These are phyloP conservation scores for Tachina lurida DNA, from an alignment of 2,888 invertebrate species.

Conservation along the genomic window DNA sequence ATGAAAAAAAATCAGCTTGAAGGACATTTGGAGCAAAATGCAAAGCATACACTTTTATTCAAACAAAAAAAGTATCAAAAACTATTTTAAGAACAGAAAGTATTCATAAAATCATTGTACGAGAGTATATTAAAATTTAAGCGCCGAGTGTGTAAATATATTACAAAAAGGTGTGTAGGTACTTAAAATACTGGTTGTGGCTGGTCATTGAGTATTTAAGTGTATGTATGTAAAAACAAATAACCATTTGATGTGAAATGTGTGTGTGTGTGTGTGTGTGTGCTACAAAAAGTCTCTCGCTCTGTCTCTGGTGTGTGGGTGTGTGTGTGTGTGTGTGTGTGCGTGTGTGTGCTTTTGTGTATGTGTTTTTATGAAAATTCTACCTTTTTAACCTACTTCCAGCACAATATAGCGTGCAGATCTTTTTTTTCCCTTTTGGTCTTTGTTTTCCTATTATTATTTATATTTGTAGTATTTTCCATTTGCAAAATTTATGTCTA, in stretches of 20 bases:
- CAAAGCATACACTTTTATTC: not conserved
- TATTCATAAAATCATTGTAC: not conserved
- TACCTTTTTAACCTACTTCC: slow-evolving; percentile 70
- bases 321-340: not conserved
- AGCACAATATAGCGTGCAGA: slow-evolving; percentile 63
- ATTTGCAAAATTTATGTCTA: slow-evolving; percentile 1
- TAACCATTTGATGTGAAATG: not conserved
- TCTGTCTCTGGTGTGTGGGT: not conserved
- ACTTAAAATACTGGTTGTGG: slow-evolving; percentile 9
- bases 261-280: not conserved
- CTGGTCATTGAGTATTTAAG: slow-evolving; percentile 33
- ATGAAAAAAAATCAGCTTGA: slow-evolving; percentile 48
- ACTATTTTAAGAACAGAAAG: slow-evolving; percentile 16
- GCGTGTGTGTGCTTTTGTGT: not conserved
- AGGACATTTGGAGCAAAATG: slow-evolving; percentile 42
- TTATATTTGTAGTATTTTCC: slow-evolving; percentile 3
- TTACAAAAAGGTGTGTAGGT: not conserved
- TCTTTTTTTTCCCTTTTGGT: slow-evolving; percentile 22
- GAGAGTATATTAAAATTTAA: not conserved
- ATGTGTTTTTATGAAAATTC: slow-evolving; percentile 23
- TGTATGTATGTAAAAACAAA: not conserved
- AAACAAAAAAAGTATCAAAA: slow-evolving; percentile 1
- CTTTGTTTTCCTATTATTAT: not conserved
- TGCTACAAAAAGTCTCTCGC: too few relatives aligned
- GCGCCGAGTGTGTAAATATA: not conserved